These are phyloP conservation scores for Zaprionus vittiger DNA, from an alignment of 1,140 invertebrate genomes.

Conservation along the genomic window DNA sequence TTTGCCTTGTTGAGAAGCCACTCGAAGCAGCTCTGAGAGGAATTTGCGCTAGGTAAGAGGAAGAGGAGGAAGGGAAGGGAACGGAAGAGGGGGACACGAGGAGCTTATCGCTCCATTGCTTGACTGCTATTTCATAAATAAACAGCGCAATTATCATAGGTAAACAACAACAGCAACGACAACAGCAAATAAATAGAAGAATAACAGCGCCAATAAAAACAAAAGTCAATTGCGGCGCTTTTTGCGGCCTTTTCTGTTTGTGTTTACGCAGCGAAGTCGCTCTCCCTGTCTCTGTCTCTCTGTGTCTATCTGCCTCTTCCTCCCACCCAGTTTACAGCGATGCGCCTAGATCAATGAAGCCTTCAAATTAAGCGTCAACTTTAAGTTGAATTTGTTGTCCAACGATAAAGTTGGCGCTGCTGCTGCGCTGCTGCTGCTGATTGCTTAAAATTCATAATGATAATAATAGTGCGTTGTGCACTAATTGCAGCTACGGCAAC, in stretches of 20 bases:
- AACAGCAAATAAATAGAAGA: conserved; percentile 71
- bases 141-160: conserved; percentile 79
- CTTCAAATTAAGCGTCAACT: conserved; percentile 48
- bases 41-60: background rate
- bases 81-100: background rate
- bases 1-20: background rate
- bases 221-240: conserved; percentile 67
- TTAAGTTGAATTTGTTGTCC: conserved; percentile 71
- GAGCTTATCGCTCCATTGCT: conserved; percentile 6
- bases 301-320: background rate
- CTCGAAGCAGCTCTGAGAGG: background rate
- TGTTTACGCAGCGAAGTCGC: conserved; percentile 49
- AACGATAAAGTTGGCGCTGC: conserved; percentile 44
- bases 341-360: conserved; percentile 2
- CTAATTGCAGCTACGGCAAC: conserved; percentile 67
- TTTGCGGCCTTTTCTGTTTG: conserved; percentile 53
- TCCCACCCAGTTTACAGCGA: background rate
- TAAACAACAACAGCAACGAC: conserved; percentile 59
- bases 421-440: conserved; percentile 40
- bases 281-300: background rate
- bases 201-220: conserved; percentile 56
- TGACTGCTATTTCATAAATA: conserved; percentile 60
- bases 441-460: conserved; percentile 81
- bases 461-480: conserved; percentile 77
- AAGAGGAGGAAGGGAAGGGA: background rate